These are phyloP conservation scores for Dissostichus mawsoni DNA, from an alignment of 2,113 vertebrate genomes.

Conservation along the genomic window DNA sequence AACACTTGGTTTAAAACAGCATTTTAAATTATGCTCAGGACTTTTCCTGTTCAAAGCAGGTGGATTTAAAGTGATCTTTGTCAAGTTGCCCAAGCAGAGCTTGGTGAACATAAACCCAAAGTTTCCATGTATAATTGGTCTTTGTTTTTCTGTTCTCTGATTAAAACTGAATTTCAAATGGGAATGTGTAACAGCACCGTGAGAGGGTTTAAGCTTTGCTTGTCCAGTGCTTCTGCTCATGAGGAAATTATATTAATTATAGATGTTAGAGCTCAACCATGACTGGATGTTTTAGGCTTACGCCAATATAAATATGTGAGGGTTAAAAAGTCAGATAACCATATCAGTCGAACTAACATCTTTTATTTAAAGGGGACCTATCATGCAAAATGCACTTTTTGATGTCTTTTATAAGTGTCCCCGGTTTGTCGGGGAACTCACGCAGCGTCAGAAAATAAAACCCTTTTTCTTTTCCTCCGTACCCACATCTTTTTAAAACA, in stretches of 20 bases:
- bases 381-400: too few relatives aligned
- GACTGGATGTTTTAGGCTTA: background rate
- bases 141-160: constrained; percentile 1
- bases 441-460: too few relatives aligned
- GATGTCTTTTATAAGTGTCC: too few relatives aligned
- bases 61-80: background rate
- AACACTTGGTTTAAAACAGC: background rate
- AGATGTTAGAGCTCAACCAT: background rate
- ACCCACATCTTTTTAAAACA: too few relatives aligned
- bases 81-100: background rate
- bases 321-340: background rate
- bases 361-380: too few relatives aligned
- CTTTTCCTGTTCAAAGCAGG: background rate
- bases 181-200: constrained; percentile 4
- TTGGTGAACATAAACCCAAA: background rate
- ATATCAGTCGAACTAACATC: background rate
- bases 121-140: background rate
- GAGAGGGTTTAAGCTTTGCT: background rate
- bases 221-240: background rate
- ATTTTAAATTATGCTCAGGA: background rate
- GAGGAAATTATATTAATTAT: background rate
- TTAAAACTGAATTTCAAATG: background rate
- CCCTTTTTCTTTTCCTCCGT: too few relatives aligned
- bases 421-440: too few relatives aligned
- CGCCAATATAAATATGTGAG: background rate